A percentile compares a stretch with the other conserved stretches of the same genome.
Evolutionary conservation across 2,113 vertebrate species (phyloP).

Genomic region (Rhea pennata): DNA sequence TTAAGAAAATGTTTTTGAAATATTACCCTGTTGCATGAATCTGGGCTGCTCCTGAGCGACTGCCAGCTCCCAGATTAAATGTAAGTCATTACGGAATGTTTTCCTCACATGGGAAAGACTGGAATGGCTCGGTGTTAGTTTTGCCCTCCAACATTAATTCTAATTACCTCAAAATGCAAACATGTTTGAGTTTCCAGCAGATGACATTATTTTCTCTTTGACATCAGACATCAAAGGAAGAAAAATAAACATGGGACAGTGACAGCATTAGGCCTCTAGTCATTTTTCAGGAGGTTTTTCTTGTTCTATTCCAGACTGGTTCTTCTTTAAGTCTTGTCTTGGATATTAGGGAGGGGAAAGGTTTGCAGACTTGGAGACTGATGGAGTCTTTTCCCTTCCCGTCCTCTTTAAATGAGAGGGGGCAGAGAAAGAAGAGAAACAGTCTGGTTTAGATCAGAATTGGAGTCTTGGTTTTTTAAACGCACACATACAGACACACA

Average conservation of each 20-base stretch:
- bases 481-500: background rate
- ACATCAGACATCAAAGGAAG: conserved; percentile 82
- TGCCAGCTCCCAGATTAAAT: conserved; percentile 77
- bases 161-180: conserved; percentile 84
- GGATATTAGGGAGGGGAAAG: conserved; percentile 73
- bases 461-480: conserved; percentile 67
- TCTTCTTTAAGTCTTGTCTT: conserved; percentile 74
- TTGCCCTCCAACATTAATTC: conserved; percentile 82
- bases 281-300: conserved; percentile 80
- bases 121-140: conserved; percentile 67
- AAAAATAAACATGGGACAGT: conserved; percentile 80
- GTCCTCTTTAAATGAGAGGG: conserved; percentile 69
- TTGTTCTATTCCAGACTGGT: conserved; percentile 74
- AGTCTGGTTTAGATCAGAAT: conserved; percentile 81
- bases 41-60: conserved; percentile 61
- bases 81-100: conserved; percentile 80
- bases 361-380: conserved; percentile 61
- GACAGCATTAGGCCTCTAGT: conserved; percentile 77
- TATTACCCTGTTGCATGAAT: conserved; percentile 64
- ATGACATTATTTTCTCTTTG: conserved; percentile 81
- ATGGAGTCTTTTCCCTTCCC: conserved; percentile 77
- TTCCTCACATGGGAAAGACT: conserved; percentile 76
- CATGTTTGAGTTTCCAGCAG: conserved; percentile 77
- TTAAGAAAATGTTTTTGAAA: conserved; percentile 64
- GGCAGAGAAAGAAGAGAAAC: conserved; percentile 19